phyloP scores from a whole-genome alignment of 2,888 invertebrate genomes.

The Phania funesta region DNA sequence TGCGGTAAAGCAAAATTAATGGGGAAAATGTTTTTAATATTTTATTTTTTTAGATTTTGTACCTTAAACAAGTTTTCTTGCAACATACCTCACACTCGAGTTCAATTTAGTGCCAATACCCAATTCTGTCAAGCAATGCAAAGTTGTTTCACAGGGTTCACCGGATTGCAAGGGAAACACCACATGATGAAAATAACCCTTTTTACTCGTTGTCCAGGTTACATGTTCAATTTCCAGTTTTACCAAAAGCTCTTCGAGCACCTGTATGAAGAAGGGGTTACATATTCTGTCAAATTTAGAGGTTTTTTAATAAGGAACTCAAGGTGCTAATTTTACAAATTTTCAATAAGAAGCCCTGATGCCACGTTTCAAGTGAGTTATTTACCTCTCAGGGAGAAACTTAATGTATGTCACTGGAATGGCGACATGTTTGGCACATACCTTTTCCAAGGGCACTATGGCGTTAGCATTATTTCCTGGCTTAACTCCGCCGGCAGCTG shows the following conservation, averaged over 20 bases:
- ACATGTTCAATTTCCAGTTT: conserved; percentile 86
- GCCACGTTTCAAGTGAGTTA: conserved; percentile 3
- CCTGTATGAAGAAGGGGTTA: conserved; percentile 80
- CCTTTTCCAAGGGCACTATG: conserved; percentile 86
- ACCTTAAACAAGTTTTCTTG: not conserved
- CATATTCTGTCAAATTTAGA: too few species aligned
- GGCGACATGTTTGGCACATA: conserved; percentile 63
- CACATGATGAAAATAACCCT: conserved; percentile 86
- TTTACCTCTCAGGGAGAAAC: not conserved
- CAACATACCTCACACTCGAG: conserved; percentile 86
- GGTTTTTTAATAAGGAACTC: too few species aligned
- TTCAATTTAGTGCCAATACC: conserved; percentile 86
- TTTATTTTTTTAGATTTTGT: not conserved
- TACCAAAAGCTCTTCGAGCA: conserved; percentile 84
- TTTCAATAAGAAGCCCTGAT: too few species aligned
- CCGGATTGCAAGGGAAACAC: conserved; percentile 86
- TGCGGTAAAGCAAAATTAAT: too few species aligned
- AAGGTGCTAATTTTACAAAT: too few species aligned
- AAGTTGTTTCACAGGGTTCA: conserved; percentile 86
- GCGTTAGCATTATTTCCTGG: conserved; percentile 75
- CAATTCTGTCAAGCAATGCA: conserved; percentile 87
- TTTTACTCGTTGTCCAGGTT: conserved; percentile 86
- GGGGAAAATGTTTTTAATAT: not conserved
- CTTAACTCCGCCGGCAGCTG: conserved; percentile 62
- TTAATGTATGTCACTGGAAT: not conserved